These are phyloP conservation scores for Apostichopus japonicus DNA, from an alignment of 35 echinoderm and acorn worm genomes.

Conservation along the genomic window DNA sequence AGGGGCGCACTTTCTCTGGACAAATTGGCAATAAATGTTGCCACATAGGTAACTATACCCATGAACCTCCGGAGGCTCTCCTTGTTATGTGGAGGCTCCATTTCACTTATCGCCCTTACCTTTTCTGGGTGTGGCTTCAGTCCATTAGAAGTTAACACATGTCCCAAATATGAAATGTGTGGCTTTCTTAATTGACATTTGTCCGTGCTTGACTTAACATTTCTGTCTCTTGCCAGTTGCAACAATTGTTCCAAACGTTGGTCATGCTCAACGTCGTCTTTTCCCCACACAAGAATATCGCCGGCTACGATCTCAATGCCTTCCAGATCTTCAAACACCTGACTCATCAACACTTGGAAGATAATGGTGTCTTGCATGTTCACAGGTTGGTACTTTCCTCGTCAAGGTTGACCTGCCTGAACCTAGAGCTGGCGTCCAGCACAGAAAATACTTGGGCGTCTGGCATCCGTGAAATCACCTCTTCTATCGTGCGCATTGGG, in stretches of 20 bases:
- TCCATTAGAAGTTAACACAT: background rate
- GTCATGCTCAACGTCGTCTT: constrained; percentile 40
- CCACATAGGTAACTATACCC: too few species aligned
- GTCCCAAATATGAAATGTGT: background rate
- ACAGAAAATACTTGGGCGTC: too few species aligned
- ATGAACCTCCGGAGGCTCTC: background rate
- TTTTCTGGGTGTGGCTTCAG: background rate
- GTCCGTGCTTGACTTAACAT: background rate
- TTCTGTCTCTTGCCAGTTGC: background rate
- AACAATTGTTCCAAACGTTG: background rate
- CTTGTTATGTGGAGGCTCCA: constrained; percentile 2
- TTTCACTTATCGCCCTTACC: constrained; percentile 33
- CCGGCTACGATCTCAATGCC: constrained; percentile 13
- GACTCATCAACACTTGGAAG: too few species aligned
- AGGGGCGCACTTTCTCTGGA: too few species aligned
- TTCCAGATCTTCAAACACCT: too few species aligned
- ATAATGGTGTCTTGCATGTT: too few species aligned
- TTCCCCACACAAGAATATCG: constrained; percentile 53
- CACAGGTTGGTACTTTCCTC: too few species aligned
- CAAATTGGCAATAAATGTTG: too few species aligned
- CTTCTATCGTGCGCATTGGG: too few species aligned
- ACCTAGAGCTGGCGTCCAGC: too few species aligned
- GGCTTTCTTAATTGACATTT: background rate
- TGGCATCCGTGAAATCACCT: too few species aligned
- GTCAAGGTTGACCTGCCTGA: too few species aligned